Evolutionary conservation across 2,888 invertebrate genomes (phyloP), one percentile per base, ranked within the genome.

Genomic region (Drosophila siamana): DNA sequence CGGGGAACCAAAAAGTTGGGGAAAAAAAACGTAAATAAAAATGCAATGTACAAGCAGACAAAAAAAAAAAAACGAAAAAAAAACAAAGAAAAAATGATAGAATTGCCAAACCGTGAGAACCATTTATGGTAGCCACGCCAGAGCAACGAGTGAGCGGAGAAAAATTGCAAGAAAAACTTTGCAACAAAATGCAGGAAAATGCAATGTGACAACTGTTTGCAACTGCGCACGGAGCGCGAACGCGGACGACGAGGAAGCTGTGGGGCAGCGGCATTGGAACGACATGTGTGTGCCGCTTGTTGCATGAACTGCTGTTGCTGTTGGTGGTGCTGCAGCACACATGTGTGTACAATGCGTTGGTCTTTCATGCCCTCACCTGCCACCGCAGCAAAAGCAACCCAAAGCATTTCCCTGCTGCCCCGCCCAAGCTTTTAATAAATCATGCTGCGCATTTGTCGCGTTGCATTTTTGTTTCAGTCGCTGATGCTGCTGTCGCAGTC

Each of bases 51-150:
- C 64, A 65, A 26, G 26, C 26, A 26, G 3, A 46, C 33, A 60
- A 51, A 40, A 51, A 40, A 24, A 61, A 63, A 51, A 22, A 48
- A 62, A 61, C 43, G 48, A 46, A 19, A 63, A 51, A 22, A 48
- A 62, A 61, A 41, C 47, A 46, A 19, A 40, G 43, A 56, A 46
- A 43, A 26, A 50, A 59, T n/a, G n/a, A n/a, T n/a, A 63, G 55
- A 66, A 73, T 69, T 82, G 83, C 78, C 63, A 80, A 84, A 86
- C 71, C 83, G 83, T 83, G 83, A 84, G 83, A 83, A 84, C 83
- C 83, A 74, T 86, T 86, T 83, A 86, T 83, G 83, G 77, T 63
- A 69, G 65, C 74, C 73, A 56, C 19, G 57, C 50, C 26, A 60
- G 36, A 24, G 36, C 24, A 36, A 16, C 36, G 36, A 40, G 36